A percentile compares a stretch with the other conserved stretches of the same genome.
phyloP scores from a whole-genome alignment of 1,140 invertebrate species.

The Oedothorax gibbosus region DNA sequence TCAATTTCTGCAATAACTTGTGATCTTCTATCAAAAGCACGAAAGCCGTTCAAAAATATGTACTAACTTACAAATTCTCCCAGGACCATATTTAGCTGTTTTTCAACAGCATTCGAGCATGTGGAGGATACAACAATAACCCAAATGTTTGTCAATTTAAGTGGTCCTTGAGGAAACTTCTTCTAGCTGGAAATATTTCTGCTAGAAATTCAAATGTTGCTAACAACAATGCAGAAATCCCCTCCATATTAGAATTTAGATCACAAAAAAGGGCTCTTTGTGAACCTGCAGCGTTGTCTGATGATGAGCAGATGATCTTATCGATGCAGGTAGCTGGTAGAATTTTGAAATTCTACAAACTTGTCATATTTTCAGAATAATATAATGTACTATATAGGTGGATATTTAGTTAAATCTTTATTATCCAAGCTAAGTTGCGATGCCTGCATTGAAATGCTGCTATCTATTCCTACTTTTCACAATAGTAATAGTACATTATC shows the following conservation, averaged over 20 bases:
- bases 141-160: background rate
- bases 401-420: no score
- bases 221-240: background rate
- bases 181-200: background rate
- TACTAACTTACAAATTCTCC: background rate
- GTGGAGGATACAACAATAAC: constrained; percentile 1
- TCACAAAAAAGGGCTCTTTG: background rate
- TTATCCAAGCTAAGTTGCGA: no score
- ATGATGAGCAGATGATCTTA: background rate
- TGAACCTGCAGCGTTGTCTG: background rate
- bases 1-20: background rate
- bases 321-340: background rate
- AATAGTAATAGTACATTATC: no score
- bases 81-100: background rate
- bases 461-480: no score
- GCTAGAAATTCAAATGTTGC: background rate
- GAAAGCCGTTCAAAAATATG: background rate
- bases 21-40: background rate
- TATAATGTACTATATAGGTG: background rate
- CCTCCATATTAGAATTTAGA: background rate
- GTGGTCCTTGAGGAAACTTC: background rate
- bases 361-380: background rate
- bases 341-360: background rate
- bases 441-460: no score
- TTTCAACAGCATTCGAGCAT: background rate